Conservation (phyloP, 1,140 invertebrate species). For the Bombyx mori region ASM3026992v2 NC_085127.1:9108501-9109000, state of each 20-base stretch:
- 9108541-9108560: constrained; percentile 24
- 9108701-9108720: constrained; percentile 27
- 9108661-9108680: constrained; percentile 67
- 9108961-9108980: constrained; percentile 56
- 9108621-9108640: constrained; percentile 43
- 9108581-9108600: constrained; percentile 27
- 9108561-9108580: constrained; percentile 16
- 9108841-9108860: no score
- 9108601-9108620: constrained; percentile 41
- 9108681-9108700: constrained; percentile 34
- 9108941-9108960: neutral
- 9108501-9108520: constrained; percentile 18
- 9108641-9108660: constrained; percentile 64
- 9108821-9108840: no score
- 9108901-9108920: no score
- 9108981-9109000: constrained; percentile 56
- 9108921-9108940: no score
- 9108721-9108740: constrained; percentile 31
- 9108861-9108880: no score
- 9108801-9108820: constrained; percentile 26
- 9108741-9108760: constrained; percentile 56
- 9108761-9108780: constrained; percentile 44
- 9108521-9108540: constrained; percentile 30
- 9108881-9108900: no score
- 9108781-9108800: constrained; percentile 58